Percentiles rank a stretch among this genome's conserved stretches.
These are phyloP conservation scores for Morone saxatilis DNA, from an alignment of 2,113 vertebrate genomes.

Conservation along the genomic window DNA sequence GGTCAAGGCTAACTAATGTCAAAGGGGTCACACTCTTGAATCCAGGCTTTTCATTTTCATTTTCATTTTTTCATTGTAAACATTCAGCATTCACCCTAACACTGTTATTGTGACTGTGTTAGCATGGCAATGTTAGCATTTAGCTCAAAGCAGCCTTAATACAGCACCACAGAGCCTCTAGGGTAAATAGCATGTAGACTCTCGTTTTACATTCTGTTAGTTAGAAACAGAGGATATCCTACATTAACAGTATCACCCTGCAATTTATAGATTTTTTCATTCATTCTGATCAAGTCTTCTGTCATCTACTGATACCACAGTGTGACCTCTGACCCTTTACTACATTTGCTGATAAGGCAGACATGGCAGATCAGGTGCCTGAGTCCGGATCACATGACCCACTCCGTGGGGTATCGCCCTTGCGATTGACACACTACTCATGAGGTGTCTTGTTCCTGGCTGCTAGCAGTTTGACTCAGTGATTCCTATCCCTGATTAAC, in stretches of 20 bases:
- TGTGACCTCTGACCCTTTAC: conserved; percentile 51
- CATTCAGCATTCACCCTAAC: too few relatives aligned
- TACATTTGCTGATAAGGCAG: background rate
- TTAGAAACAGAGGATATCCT: background rate
- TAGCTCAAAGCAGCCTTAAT: too few relatives aligned
- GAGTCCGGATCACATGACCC: conserved; percentile 58
- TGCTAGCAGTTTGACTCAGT: conserved; percentile 61
- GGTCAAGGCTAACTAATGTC: background rate
- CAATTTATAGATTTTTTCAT: background rate
- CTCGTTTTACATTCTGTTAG: background rate
- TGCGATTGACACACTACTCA: conserved; percentile 11
- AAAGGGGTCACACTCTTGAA: background rate
- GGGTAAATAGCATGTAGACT: too few relatives aligned
- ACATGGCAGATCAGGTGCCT: conserved; percentile 41
- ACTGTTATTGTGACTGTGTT: too few relatives aligned
- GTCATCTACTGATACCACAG: background rate
- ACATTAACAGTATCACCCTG: background rate
- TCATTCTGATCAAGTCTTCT: background rate
- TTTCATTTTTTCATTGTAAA: too few relatives aligned
- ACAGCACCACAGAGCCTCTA: too few relatives aligned
- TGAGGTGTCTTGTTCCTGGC: conserved; percentile 67
- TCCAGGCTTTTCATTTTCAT: background rate
- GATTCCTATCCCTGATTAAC: conserved; percentile 72
- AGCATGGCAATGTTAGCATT: too few relatives aligned
- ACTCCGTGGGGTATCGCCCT: conserved; percentile 41